These are phyloP conservation scores for Decapterus maruadsi DNA, from an alignment of 2,797 vertebrate genomes.

Conservation along the genomic window DNA sequence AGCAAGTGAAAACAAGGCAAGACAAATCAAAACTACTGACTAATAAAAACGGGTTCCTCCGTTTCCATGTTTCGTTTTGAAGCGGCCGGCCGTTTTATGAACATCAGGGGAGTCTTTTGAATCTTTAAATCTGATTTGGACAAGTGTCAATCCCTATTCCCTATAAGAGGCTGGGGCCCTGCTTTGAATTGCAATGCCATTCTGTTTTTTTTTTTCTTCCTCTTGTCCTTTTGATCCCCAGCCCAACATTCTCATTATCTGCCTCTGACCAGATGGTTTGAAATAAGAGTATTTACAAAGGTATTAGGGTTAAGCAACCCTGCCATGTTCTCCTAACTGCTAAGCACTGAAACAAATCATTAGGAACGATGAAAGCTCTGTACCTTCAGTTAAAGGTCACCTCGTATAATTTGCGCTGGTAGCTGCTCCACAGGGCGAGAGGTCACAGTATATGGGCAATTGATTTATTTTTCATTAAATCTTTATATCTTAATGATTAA, in stretches of 20 bases:
- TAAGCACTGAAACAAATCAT: conserved; percentile 57
- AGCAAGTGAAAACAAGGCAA: neutral
- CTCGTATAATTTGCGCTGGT: neutral
- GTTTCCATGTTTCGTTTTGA: neutral
- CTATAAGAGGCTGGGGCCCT: conserved; percentile 40
- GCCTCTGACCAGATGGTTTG: conserved; percentile 80
- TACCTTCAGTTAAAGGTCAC: conserved; percentile 27
- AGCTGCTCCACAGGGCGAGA: neutral
- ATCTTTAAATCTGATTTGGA: conserved; percentile 52
- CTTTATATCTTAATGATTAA: too few species aligned
- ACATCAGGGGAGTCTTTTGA: conserved; percentile 9
- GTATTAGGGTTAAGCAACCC: conserved; percentile 79
- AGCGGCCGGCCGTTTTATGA: neutral
- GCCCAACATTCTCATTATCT: conserved; percentile 67
- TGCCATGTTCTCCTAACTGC: conserved; percentile 46
- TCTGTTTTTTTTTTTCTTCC: conserved; percentile 31
- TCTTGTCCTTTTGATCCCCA: conserved; percentile 49
- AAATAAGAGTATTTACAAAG: conserved; percentile 78
- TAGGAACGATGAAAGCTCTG: conserved; percentile 32
- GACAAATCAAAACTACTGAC: neutral
- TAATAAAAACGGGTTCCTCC: neutral
- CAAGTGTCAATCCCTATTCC: conserved; percentile 37
- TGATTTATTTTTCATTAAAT: too few species aligned
- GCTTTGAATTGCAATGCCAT: conserved; percentile 43
- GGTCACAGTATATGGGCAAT: neutral